Evolutionary conservation across 1,140 invertebrate species (phyloP), one percentile per base, ranked within the genome.

Genomic region (Drosophila repletoides): DNA sequence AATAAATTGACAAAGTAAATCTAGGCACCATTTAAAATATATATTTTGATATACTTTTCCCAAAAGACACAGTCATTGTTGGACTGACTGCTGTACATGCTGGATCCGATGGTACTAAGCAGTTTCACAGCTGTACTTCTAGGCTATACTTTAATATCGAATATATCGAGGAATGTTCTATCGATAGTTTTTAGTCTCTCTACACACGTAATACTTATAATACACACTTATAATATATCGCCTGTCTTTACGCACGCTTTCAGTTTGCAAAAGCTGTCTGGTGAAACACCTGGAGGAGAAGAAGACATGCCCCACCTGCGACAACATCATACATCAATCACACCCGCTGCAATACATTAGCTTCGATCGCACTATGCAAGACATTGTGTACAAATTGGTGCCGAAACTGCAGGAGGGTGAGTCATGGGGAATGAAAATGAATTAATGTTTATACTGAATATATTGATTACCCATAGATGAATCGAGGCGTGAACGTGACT

Each of bases 311-410:
- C 98, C 98, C 80, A 96, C 96, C 92, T 99, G 98, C 92, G 95
- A 96, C 90, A 97, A 97, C 86, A 97, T 98, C 34, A 98, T 99
- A 76, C 98, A 99, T 91, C 98, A 99, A 89, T 98, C 97, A 5
- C 97, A 99, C 92, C 98, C 98, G 9, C 91, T 99, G 31, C 96
- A 98, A 86, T 98, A 99, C 84, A 98, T 99, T 75, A 98, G 97
- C 90, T 98, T 98, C 91, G 98, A 99, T 92, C 93, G 98, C 75
- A 99, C 98, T 59, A 97, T 99, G 96, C 98, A 99, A 91, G 98
- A 99, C 92, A 98, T 99, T 91, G 98, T 99, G 43, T 99, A 98
- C 91, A 99, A 99, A 93, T 91, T 98, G 72, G 97, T 98, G 67
- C 97, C 97, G 61, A 94, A 97, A 88, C 92, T 98, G 68, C 96